These are phyloP conservation scores for Onychostruthus taczanowskii DNA, from an alignment of 2,113 vertebrate genomes.

Conservation along the genomic window DNA sequence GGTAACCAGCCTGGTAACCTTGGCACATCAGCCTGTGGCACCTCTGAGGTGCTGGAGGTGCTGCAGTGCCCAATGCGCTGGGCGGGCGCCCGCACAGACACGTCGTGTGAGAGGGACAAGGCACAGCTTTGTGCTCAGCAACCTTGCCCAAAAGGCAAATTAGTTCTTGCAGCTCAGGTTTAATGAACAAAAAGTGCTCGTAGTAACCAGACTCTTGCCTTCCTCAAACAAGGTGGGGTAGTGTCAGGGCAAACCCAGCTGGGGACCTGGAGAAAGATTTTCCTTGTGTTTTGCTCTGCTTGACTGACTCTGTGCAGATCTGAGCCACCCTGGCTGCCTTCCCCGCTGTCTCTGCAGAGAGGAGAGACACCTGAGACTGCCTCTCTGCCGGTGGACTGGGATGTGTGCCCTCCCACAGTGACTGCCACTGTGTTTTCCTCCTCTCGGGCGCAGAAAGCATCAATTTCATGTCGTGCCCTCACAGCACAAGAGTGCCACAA, in stretches of 20 bases:
- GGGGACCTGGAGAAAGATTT: conserved; percentile 37
- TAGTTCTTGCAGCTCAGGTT: conserved; percentile 61
- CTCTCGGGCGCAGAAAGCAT: neutral
- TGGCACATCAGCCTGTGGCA: neutral
- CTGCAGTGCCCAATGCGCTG: neutral
- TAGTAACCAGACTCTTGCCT: conserved; percentile 53
- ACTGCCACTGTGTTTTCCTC: neutral
- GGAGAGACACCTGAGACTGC: conserved; percentile 43
- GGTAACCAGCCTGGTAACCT: neutral
- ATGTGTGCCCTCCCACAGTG: neutral
- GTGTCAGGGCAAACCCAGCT: conserved; percentile 49
- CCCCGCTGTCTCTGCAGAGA: neutral
- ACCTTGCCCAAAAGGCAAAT: conserved; percentile 51
- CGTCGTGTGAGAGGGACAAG: neutral
- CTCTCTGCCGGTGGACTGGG: neutral
- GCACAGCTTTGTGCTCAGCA: neutral
- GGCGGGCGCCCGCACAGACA: neutral
- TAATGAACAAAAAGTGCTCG: conserved; percentile 52
- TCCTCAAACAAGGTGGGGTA: conserved; percentile 38
- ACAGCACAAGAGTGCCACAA: neutral
- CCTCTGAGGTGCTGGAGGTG: neutral
- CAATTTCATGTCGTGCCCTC: neutral
- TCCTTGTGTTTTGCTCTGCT: conserved; percentile 41
- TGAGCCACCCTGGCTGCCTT: neutral
- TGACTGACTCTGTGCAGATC: neutral